phyloP scores from a whole-genome alignment of 2,113 vertebrate genomes.

The Promerops cafer region DNA sequence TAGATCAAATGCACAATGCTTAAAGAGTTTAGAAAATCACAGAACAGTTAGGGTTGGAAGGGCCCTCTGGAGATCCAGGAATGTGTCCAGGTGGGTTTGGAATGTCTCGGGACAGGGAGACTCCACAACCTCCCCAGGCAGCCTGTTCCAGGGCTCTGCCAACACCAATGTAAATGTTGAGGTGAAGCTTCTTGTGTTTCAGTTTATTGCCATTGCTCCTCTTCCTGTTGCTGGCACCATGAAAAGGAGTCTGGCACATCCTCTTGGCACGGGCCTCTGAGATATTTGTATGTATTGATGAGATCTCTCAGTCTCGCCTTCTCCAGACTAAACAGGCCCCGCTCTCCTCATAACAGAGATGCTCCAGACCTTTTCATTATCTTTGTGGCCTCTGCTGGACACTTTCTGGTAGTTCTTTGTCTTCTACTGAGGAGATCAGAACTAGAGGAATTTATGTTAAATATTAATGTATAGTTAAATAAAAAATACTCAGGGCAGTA shows the following conservation, averaged over 20 bases:
- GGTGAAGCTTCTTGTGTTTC: background rate
- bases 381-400: background rate
- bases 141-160: background rate
- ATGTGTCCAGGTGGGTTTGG: rapidly evolving
- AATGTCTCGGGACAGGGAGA: background rate
- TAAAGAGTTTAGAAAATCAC: background rate
- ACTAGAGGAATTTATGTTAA: background rate
- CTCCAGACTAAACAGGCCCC: background rate
- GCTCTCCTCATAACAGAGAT: background rate
- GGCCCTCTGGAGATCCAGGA: background rate
- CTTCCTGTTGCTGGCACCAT: rapidly evolving
- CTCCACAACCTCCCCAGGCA: background rate
- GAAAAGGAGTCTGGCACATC: background rate
- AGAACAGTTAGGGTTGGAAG: background rate
- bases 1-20: background rate
- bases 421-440: background rate
- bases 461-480: background rate
- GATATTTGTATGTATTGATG: background rate
- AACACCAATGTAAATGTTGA: background rate
- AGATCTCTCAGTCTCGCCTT: background rate
- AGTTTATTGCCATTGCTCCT: background rate
- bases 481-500: background rate
- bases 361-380: background rate
- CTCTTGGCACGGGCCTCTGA: background rate
- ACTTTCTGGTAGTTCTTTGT: background rate